Base-by-base conservation (phyloP, 2,113 vertebrate species). In the Emydocephalus ijimae region DNA sequence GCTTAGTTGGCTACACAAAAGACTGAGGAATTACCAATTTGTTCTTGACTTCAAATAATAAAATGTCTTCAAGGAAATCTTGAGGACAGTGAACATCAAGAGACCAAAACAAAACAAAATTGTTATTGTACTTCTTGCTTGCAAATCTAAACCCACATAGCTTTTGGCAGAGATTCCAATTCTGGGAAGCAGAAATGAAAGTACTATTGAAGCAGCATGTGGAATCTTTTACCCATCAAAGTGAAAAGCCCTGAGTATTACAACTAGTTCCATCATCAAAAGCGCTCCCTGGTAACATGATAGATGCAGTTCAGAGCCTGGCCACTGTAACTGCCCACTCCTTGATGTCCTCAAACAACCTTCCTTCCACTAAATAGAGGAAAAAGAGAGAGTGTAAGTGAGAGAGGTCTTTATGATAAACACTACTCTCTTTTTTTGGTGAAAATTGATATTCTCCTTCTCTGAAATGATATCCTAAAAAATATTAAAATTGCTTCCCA, bases 201-300 rank as follows among this genome's bases (percentile, higher is more conserved):
- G 87, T 39, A 34, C 90, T 93, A 92, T 54, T 93, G 52, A 56
- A 86, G 23, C 55, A 88, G 23, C 48, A 94, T 56, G 64, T 23
- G 64, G 48, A 85, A 88, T 14, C 85, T 95, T 94, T 89, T 69
- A 5, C 69, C 89, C 85, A 92, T 29, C 61, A 93, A 95, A 93
- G 89, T 24, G 90, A 69, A 92, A 90, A 87, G 43, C 24, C 23
- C 20, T 91, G 86, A 92, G 92, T 48, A 91, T 4, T 61, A 92
- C 94, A 91, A 69, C 29, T 10, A 93, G 26, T 26, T 89, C 89
- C 26, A 92, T 91, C 93, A 94, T 12, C 61, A 23, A 91, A 91
- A 91, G 89, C 61, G 74, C 64, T 55, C 86, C 86, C 55, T 15
- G 5, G 81, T 57, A 69, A 92, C 57, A 92, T 90, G 57, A 89